Percentiles rank a stretch among this genome's conserved stretches.
These are phyloP conservation scores for Chrysina gloriosa DNA, from an alignment of 2,888 invertebrate genomes.

Conservation along the genomic window DNA sequence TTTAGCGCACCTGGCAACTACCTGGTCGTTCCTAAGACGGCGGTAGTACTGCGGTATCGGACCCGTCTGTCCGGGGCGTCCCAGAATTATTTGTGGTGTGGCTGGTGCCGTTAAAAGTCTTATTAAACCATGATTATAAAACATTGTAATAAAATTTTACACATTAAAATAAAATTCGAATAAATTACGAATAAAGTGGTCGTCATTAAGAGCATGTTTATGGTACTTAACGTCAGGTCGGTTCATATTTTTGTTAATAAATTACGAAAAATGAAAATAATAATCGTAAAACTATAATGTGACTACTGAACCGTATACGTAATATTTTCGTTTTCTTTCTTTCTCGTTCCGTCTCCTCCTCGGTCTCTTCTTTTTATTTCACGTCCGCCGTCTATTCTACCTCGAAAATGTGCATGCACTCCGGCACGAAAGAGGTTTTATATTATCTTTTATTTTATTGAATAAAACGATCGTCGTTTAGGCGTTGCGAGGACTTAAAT, in stretches of 20 bases:
- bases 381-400: slow-evolving; percentile 14
- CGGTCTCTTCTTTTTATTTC: slow-evolving; percentile 6
- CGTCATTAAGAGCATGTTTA: slow-evolving; percentile 61
- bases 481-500: slow-evolving; percentile 20
- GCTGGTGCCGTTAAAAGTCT: slow-evolving; percentile 63
- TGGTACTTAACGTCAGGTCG: slow-evolving; percentile 60
- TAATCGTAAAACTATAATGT: slow-evolving; percentile 50
- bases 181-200: slow-evolving; percentile 66
- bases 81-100: slow-evolving; percentile 59
- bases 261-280: slow-evolving; percentile 57
- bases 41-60: slow-evolving; percentile 15
- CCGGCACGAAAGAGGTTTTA: slow-evolving; percentile 52
- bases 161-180: slow-evolving; percentile 67
- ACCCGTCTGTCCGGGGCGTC: slow-evolving; percentile 30
- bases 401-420: slow-evolving; percentile 53
- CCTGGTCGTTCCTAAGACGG: slow-evolving; percentile 15
- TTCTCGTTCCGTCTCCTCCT: neutral
- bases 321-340: slow-evolving; percentile 47
- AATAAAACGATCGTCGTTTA: slow-evolving; percentile 56
- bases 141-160: slow-evolving; percentile 67
- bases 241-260: slow-evolving; percentile 67
- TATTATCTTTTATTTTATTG: slow-evolving; percentile 59
- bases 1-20: slow-evolving; percentile 33
- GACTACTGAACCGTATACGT: slow-evolving; percentile 63
- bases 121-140: slow-evolving; percentile 67